Conservation (phyloP, 2,888 invertebrate species). For the Oligia strigilis region DNA sequence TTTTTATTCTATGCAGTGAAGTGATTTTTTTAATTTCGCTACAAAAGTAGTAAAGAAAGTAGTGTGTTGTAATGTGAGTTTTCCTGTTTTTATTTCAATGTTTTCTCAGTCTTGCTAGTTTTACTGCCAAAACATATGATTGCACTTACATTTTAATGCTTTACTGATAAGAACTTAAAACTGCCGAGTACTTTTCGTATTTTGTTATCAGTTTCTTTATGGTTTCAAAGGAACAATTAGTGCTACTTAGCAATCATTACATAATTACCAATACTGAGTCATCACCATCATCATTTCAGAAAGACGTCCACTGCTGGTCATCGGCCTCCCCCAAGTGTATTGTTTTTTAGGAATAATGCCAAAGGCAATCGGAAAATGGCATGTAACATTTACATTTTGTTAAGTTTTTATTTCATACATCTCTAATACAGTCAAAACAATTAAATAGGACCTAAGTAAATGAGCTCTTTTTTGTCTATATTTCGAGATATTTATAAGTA, state of each 20-base stretch:
- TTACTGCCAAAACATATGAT: conserved; percentile 23
- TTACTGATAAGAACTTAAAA: conserved; percentile 28
- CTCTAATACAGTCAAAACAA: background rate
- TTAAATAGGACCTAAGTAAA: background rate
- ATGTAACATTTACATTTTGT: no score
- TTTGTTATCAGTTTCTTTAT: background rate
- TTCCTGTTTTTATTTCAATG: background rate
- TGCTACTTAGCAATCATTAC: background rate
- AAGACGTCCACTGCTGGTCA: no score
- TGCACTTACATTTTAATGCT: conserved; percentile 17
- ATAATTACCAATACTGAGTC: conserved; percentile 14
- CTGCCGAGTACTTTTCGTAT: background rate
- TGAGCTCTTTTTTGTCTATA: background rate
- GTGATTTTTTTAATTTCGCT: background rate
- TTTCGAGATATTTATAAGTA: background rate
- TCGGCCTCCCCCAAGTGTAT: background rate
- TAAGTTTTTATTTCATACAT: background rate
- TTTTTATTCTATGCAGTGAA: background rate
- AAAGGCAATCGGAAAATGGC: background rate
- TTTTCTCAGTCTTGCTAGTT: conserved; percentile 11
- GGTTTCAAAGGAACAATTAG: background rate
- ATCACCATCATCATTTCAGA: no score
- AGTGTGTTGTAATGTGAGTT: background rate
- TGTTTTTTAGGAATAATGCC: conserved; percentile 2
- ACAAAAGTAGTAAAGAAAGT: background rate